A percentile compares a stretch with the other conserved stretches of the same genome.
Evolutionary conservation across 2,797 vertebrate species (phyloP).

Genomic region (Poecilia gillii): DNA sequence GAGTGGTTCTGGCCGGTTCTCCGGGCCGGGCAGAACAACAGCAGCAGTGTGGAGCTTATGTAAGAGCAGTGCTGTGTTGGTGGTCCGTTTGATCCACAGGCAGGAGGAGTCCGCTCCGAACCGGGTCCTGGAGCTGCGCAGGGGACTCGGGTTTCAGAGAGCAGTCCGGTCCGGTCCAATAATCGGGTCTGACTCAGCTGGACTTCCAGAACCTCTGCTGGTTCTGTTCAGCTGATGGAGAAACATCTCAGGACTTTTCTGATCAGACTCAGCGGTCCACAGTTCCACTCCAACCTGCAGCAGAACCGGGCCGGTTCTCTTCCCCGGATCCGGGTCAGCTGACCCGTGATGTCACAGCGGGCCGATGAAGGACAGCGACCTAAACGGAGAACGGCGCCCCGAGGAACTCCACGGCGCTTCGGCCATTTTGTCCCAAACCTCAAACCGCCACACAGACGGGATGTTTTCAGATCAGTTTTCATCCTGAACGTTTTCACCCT

Average conservation of each 20-base stretch:
- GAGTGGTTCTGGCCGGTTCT: background rate
- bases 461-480: too few relatives aligned
- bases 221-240: background rate
- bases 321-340: background rate
- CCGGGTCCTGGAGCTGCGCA: background rate
- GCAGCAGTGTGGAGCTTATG: slow-evolving; percentile 7
- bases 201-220: background rate
- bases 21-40: background rate
- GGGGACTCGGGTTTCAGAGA: background rate
- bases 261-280: too few relatives aligned
- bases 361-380: background rate
- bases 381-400: too few relatives aligned
- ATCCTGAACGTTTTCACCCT: too few relatives aligned
- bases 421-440: too few relatives aligned
- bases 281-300: background rate
- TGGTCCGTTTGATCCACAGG: slow-evolving; percentile 4
- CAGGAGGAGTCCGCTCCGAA: background rate
- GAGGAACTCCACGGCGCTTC: background rate
- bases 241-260: background rate
- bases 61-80: slow-evolving; percentile 1
- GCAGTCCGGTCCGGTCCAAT: background rate
- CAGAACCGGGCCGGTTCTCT: too few relatives aligned
- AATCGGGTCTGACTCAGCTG: slow-evolving; percentile 3
- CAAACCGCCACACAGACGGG: too few relatives aligned
- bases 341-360: background rate